Percentiles rank a stretch among this genome's conserved stretches.
Conservation (phyloP, 1,140 invertebrate species). For the Drosophila lacertosa region DNA sequence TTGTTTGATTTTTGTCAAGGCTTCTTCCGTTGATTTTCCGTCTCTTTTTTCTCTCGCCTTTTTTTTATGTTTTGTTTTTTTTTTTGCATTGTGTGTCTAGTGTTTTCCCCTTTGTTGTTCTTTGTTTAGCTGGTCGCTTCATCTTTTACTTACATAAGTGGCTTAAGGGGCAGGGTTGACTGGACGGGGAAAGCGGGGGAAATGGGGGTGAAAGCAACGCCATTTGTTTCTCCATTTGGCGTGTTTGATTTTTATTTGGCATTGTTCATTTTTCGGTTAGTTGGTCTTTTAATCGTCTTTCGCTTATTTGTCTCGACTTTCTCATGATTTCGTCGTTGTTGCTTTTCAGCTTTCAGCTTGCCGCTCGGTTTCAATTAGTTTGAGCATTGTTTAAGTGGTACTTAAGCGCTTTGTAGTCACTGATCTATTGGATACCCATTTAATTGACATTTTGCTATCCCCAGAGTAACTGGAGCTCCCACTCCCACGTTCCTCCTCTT, state of each 20-base stretch:
- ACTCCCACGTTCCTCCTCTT: background rate
- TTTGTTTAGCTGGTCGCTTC: slow-evolving; percentile 44
- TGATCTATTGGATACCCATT: slow-evolving; percentile 56
- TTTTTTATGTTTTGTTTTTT: slow-evolving; percentile 1
- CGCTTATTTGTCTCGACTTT: slow-evolving; percentile 43
- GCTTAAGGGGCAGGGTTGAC: background rate
- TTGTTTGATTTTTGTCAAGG: slow-evolving; percentile 81
- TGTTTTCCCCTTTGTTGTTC: slow-evolving; percentile 40
- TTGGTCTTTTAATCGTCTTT: slow-evolving; percentile 72
- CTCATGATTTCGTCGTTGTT: slow-evolving; percentile 16
- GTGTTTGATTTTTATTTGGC: slow-evolving; percentile 71
- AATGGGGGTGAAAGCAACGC: slow-evolving; percentile 16
- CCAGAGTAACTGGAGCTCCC: background rate
- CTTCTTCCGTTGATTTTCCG: slow-evolving; percentile 35
- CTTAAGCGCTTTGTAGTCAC: slow-evolving; percentile 30
- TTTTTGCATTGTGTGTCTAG: slow-evolving; percentile 20
- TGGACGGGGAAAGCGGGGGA: background rate
- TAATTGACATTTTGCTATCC: slow-evolving; percentile 57
- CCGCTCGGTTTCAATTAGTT: slow-evolving; percentile 68
- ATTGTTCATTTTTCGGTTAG: slow-evolving; percentile 79
- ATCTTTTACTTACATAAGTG: slow-evolving; percentile 73
- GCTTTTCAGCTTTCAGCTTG: slow-evolving; percentile 28
- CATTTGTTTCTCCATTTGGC: slow-evolving; percentile 66
- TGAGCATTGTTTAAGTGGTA: slow-evolving; percentile 50
- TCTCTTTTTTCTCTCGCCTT: background rate